phyloP scores from a whole-genome alignment of 2,797 vertebrate genomes.

The Platalea minor region DNA sequence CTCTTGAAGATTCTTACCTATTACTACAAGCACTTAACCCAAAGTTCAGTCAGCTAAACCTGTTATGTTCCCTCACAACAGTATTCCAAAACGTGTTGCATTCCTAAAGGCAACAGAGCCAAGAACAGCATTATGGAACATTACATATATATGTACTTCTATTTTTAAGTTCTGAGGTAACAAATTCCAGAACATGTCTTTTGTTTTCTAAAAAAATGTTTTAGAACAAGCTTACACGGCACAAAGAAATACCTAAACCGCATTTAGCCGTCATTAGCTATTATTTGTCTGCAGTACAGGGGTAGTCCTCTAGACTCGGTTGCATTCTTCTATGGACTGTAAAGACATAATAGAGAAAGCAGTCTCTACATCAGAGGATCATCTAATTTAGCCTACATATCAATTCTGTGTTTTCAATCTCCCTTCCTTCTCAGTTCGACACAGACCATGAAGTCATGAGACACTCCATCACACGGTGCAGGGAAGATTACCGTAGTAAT shows the following conservation, averaged over 20 bases:
- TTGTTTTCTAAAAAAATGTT: not conserved
- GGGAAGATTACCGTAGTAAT: not conserved
- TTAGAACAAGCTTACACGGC: not conserved
- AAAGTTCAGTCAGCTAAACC: not conserved
- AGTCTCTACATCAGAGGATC: no score
- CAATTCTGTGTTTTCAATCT: not conserved
- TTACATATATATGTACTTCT: not conserved
- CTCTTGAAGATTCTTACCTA: not conserved
- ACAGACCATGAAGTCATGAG: not conserved
- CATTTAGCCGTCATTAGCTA: not conserved
- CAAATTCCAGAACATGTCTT: not conserved
- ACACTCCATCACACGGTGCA: accelerated
- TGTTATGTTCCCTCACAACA: not conserved
- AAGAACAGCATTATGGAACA: not conserved
- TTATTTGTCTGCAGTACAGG: not conserved
- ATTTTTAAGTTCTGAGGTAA: conserved; percentile 4
- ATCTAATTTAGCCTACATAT: not conserved
- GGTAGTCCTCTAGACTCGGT: not conserved
- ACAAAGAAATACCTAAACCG: not conserved
- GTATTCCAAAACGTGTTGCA: not conserved
- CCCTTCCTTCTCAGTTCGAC: not conserved
- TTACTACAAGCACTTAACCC: not conserved
- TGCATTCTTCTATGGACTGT: not conserved
- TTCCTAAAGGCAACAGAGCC: not conserved
- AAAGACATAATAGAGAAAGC: not conserved